Conservation (phyloP, 2,888 invertebrate genomes). For the Orthosia gothica region DNA sequence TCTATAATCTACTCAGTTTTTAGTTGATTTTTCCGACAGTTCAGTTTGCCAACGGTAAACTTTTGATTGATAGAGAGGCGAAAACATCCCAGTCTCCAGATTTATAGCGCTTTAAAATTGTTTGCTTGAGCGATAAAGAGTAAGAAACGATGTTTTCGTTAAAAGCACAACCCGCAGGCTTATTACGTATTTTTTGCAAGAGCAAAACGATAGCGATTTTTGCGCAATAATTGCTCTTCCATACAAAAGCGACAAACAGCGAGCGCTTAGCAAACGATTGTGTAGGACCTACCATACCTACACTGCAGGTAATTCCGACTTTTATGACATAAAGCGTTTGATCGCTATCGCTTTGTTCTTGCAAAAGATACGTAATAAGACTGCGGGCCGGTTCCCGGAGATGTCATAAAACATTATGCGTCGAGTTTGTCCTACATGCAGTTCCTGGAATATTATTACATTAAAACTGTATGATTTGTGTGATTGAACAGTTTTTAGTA, state of each 20-base stretch:
- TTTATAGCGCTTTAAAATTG: slow-evolving; percentile 28
- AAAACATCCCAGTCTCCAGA: slow-evolving; percentile 6
- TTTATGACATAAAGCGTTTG: no score
- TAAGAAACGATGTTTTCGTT: slow-evolving; percentile 37
- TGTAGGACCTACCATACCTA: no score
- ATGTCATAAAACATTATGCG: slow-evolving; percentile 38
- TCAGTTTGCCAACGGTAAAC: not conserved
- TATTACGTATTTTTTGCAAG: no score
- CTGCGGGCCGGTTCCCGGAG: slow-evolving; percentile 6
- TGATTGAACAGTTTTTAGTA: not conserved
- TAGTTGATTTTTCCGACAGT: no score
- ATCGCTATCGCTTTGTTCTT: no score
- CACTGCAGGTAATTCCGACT: no score
- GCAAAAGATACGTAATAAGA: no score
- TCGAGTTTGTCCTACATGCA: slow-evolving; percentile 44
- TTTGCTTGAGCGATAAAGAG: slow-evolving; percentile 28
- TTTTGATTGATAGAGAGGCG: slow-evolving; percentile 25
- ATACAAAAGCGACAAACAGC: no score
- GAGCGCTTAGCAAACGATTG: no score
- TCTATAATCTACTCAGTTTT: not conserved
- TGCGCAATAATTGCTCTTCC: no score
- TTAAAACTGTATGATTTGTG: slow-evolving; percentile 4
- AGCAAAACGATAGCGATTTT: no score
- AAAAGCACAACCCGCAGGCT: slow-evolving; percentile 36
- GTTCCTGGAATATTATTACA: slow-evolving; percentile 18